Evolutionary conservation across 2,113 vertebrate genomes (phyloP).

Genomic region (Cololabis saira): DNA sequence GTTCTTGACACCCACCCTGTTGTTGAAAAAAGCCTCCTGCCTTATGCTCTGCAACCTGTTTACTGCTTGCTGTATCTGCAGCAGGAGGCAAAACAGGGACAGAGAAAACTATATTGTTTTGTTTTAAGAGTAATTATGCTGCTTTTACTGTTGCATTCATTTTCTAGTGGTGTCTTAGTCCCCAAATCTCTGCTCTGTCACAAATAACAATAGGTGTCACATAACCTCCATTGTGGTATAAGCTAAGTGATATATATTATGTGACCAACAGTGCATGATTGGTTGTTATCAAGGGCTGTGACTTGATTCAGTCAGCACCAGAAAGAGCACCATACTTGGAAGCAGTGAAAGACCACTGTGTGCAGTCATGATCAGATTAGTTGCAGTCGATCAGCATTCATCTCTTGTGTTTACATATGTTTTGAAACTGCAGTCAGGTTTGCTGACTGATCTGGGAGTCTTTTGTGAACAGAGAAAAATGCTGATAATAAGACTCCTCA

Average conservation of each 20-base stretch:
- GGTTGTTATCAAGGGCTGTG: constrained; percentile 20
- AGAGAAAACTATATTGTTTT: constrained; percentile 45
- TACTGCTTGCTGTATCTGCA: constrained; percentile 63
- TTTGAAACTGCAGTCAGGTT: constrained; percentile 50
- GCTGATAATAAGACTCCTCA: constrained; percentile 44
- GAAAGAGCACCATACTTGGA: constrained; percentile 26
- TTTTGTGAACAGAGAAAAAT: constrained; percentile 29
- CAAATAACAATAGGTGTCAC: constrained; percentile 15
- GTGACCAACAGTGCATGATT: constrained; percentile 33
- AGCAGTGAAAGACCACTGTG: constrained; percentile 39
- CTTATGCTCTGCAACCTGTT: constrained; percentile 69
- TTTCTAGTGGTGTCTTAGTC: constrained; percentile 7
- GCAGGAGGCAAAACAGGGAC: constrained; percentile 50
- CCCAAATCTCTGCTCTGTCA: constrained; percentile 26
- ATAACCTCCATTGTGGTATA: constrained; percentile 17
- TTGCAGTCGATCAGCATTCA: constrained; percentile 49
- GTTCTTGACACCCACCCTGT: constrained; percentile 66
- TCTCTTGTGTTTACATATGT: constrained; percentile 52
- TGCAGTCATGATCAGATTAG: constrained; percentile 60
- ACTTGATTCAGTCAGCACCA: constrained; percentile 42
- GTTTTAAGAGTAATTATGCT: constrained; percentile 36
- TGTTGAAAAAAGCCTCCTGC: constrained; percentile 56
- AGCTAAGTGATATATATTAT: constrained; percentile 19
- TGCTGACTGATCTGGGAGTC: constrained; percentile 37
- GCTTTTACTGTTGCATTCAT: constrained; percentile 33